These are phyloP conservation scores for Varecia variegata DNA, from an alignment of 2,797 vertebrate genomes.

Conservation along the genomic window DNA sequence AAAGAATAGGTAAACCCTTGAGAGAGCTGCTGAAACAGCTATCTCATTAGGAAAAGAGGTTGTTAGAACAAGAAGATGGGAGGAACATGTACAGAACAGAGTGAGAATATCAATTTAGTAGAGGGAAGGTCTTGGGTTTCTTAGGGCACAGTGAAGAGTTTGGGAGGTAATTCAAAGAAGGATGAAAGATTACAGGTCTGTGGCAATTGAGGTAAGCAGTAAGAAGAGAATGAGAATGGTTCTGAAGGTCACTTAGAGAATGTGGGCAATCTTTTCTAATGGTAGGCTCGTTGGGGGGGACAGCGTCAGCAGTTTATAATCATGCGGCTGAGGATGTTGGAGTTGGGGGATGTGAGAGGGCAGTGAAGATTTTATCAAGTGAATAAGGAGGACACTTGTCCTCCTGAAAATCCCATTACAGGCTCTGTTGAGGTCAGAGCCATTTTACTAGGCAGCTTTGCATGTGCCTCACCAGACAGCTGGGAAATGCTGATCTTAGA, in stretches of 20 bases:
- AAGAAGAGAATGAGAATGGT: background rate
- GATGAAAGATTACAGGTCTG: background rate
- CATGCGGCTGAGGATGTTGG: background rate
- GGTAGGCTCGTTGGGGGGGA: background rate
- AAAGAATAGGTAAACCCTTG: background rate
- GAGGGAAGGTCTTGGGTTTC: background rate
- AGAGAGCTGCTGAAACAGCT: background rate
- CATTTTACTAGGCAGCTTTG: background rate
- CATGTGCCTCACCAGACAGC: background rate
- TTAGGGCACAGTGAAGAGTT: background rate
- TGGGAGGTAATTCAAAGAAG: background rate
- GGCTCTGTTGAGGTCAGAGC: background rate
- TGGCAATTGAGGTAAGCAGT: background rate
- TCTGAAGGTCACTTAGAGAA: background rate
- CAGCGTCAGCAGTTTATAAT: background rate
- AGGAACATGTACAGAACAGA: background rate
- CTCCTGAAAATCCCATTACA: background rate
- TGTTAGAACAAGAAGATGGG: background rate
- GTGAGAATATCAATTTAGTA: background rate
- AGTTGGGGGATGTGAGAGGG: background rate
- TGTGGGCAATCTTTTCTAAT: background rate
- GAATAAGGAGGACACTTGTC: background rate
- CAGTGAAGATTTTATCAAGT: background rate
- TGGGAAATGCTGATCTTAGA: background rate
- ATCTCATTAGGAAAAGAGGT: background rate